Evolutionary conservation across 2,113 vertebrate genomes (phyloP).

Genomic region (Etheostoma cragini): DNA sequence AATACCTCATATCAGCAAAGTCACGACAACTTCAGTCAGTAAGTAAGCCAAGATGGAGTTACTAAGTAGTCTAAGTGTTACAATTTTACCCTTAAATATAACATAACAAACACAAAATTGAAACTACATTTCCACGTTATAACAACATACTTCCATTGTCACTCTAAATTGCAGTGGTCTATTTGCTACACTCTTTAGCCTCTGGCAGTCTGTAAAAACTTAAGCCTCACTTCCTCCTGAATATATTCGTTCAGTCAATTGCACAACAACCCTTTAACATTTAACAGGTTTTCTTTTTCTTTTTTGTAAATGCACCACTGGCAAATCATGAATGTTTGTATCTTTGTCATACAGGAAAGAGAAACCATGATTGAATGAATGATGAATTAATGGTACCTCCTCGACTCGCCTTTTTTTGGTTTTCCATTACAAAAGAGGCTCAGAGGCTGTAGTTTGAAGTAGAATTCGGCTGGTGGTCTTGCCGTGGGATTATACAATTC

Average conservation of each 20-base stretch:
- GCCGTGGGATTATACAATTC: no score
- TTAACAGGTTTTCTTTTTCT: conserved; percentile 32
- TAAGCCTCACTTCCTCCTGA: conserved; percentile 19
- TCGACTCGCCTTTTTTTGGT: no score
- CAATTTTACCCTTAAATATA: conserved; percentile 8
- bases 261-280: conserved; percentile 33
- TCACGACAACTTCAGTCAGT: not conserved
- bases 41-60: not conserved
- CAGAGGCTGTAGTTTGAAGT: no score
- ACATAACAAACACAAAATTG: not conserved
- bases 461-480: no score
- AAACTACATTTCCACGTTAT: not conserved
- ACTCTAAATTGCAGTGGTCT: conserved; percentile 4
- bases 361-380: not conserved
- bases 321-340: not conserved
- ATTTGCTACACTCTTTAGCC: conserved; percentile 36
- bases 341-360: not conserved
- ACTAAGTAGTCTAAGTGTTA: not conserved
- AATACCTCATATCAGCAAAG: conserved; percentile 7
- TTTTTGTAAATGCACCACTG: not conserved
- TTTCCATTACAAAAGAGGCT: no score
- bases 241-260: conserved; percentile 48
- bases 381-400: no score
- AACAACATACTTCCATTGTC: not conserved
- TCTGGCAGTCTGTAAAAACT: conserved; percentile 30